Conservation (phyloP, 1,140 invertebrate species). For the Panonychus citri region DNA sequence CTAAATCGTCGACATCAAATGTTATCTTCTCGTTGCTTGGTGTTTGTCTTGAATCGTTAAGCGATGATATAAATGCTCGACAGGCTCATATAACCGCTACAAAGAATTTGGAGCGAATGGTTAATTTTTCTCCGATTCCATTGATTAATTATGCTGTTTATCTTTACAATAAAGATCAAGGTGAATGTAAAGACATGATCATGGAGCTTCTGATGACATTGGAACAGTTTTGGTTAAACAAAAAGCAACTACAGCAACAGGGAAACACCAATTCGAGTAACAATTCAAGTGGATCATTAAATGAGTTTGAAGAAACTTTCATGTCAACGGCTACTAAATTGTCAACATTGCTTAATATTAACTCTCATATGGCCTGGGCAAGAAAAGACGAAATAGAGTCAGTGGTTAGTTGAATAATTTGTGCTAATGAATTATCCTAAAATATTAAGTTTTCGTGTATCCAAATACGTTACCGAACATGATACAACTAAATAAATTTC, state of each 20-base stretch:
- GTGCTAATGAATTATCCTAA: too few species aligned
- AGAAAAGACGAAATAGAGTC: too few species aligned
- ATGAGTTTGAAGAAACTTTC: conserved; percentile 6
- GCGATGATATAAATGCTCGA: conserved; percentile 5
- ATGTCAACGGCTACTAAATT: conserved; percentile 7
- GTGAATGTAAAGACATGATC: conserved; percentile 4
- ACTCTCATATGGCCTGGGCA: conserved; percentile 10
- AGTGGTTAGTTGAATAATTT: too few species aligned
- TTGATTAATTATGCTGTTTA: conserved; percentile 8
- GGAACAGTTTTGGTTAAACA: conserved; percentile 9
- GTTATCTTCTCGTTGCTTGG: conserved; percentile 1
- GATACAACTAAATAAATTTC: too few species aligned
- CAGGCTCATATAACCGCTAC: conserved; percentile 7
- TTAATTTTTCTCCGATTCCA: not conserved
- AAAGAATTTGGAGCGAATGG: not conserved
- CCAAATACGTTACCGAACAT: too few species aligned
- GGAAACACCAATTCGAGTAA: not conserved
- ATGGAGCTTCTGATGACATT: conserved; percentile 10
- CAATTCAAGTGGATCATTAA: not conserved
- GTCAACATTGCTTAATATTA: not conserved
- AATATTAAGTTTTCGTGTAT: too few species aligned
- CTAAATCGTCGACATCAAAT: not conserved
- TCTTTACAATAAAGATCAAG: conserved; percentile 8
- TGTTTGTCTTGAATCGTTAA: conserved; percentile 7
- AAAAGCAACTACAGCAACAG: conserved; percentile 8